Conservation (phyloP, 2,888 invertebrate genomes). For the Piscicola geometra region DNA sequence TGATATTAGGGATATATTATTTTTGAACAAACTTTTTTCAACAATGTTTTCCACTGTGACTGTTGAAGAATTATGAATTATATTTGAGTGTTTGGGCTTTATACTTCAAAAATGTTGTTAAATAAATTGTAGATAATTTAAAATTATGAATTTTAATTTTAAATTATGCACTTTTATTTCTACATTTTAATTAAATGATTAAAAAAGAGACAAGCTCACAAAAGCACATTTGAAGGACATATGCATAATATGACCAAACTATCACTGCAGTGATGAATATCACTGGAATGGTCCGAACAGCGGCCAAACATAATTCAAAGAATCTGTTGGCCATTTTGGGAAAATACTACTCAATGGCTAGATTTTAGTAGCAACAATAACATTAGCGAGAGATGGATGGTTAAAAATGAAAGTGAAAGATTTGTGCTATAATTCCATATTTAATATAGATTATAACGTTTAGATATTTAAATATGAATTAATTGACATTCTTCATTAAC, state of each 20-base stretch:
- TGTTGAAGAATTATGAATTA: conserved; percentile 62
- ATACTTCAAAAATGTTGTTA: too few species aligned
- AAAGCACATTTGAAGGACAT: conserved; percentile 76
- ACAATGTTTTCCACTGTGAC: conserved; percentile 72
- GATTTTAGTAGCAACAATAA: conserved; percentile 10
- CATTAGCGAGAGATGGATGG: neutral
- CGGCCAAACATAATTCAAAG: conserved; percentile 47
- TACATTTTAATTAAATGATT: neutral
- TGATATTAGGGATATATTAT: neutral
- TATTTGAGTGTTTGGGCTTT: too few species aligned
- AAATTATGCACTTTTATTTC: too few species aligned
- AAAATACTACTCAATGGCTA: neutral
- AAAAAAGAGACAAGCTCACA: too few species aligned
- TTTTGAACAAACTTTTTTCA: conserved; percentile 63
- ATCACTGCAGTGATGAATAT: conserved; percentile 83
- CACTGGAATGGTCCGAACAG: conserved; percentile 87
- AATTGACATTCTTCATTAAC: too few species aligned
- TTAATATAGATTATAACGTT: too few species aligned
- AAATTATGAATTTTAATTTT: too few species aligned
- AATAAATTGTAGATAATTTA: too few species aligned
- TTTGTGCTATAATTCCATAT: too few species aligned
- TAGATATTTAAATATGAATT: too few species aligned
- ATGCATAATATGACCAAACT: conserved; percentile 95
- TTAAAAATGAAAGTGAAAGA: too few species aligned
- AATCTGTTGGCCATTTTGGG: conserved; percentile 34